Evolutionary conservation across 2,888 invertebrate genomes (phyloP).

Genomic region (Andrena camellia): DNA sequence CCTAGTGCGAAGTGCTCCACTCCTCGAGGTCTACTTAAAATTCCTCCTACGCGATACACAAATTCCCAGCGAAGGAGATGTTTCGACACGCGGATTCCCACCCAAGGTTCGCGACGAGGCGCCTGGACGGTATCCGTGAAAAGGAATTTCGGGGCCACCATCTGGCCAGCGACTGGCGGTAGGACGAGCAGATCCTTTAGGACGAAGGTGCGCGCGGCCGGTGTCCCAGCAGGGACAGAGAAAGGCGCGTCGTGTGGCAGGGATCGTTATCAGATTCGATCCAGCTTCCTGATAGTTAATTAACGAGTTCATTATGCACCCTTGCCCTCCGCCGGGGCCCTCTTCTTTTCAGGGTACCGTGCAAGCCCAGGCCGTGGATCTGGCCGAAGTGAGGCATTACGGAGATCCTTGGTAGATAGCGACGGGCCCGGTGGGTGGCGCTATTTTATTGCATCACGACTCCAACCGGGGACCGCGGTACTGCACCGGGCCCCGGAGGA

Average conservation of each 20-base stretch:
- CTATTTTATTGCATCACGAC: conserved; percentile 85
- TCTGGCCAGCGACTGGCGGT: conserved; percentile 39
- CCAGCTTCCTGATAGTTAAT: conserved; percentile 84
- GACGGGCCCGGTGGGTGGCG: conserved; percentile 84
- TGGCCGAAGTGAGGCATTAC: conserved; percentile 84
- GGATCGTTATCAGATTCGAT: conserved; percentile 84
- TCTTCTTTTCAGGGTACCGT: conserved; percentile 69
- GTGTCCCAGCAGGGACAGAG: conserved; percentile 66
- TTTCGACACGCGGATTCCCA: conserved; percentile 1
- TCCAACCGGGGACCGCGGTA: conserved; percentile 70
- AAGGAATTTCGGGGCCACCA: conserved; percentile 38
- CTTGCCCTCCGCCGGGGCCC: conserved; percentile 77
- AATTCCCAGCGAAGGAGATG: neutral
- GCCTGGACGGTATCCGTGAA: conserved; percentile 7
- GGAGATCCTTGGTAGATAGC: conserved; percentile 82
- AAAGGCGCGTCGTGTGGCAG: conserved; percentile 82
- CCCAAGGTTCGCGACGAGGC: neutral
- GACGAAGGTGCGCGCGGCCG: conserved; percentile 58
- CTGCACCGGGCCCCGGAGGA: conserved; percentile 42
- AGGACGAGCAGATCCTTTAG: conserved; percentile 50
- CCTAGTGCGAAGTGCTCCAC: no score
- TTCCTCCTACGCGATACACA: neutral
- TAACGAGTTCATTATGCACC: conserved; percentile 86
- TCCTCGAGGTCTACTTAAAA: no score
- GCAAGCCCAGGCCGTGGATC: conserved; percentile 55